phyloP scores from a whole-genome alignment of 2,797 vertebrate genomes.

The Diceros bicornis region DNA sequence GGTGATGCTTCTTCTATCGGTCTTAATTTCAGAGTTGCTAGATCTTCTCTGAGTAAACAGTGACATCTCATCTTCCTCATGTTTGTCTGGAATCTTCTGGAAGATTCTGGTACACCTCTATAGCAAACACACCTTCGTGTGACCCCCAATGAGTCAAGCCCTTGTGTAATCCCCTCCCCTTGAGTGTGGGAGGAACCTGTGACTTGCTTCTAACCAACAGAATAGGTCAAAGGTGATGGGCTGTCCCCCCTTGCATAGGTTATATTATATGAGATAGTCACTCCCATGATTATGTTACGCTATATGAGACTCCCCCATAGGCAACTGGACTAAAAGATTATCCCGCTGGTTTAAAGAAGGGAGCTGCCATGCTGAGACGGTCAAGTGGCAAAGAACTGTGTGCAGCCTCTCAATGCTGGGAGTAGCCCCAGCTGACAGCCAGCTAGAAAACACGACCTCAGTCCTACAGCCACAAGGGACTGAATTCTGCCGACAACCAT shows the following conservation, averaged over 20 bases:
- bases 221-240: background rate
- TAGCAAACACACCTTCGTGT: background rate
- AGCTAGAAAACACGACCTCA: background rate
- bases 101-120: background rate
- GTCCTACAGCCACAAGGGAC: background rate
- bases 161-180: background rate
- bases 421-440: background rate
- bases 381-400: accelerated
- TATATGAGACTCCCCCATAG: accelerated
- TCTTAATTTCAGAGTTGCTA: background rate
- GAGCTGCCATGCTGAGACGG: background rate
- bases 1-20: accelerated
- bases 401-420: too few species aligned
- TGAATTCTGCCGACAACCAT: background rate
- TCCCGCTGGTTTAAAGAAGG: background rate
- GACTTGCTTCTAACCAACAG: background rate
- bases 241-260: background rate
- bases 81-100: background rate
- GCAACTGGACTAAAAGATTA: background rate
- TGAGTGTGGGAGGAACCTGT: background rate
- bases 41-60: background rate
- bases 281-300: background rate
- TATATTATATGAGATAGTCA: accelerated
- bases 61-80: background rate
- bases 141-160: background rate